Evolutionary conservation across 2,888 invertebrate genomes (phyloP).

Genomic region (Agelastica alni): DNA sequence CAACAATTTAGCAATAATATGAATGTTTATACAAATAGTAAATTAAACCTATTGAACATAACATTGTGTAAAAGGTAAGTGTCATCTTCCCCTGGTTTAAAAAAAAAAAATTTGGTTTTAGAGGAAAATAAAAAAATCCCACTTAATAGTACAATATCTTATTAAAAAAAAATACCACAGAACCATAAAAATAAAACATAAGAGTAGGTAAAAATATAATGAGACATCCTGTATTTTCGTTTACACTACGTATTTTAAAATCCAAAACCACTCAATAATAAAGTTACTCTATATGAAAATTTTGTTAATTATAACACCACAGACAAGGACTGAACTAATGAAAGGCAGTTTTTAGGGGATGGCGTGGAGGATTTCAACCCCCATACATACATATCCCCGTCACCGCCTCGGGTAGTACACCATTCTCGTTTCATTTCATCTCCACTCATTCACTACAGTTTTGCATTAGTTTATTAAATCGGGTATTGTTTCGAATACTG

Average conservation of each 20-base stretch:
- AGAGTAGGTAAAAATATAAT: too few relatives aligned
- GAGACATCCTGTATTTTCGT: too few relatives aligned
- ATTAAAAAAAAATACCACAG: too few relatives aligned
- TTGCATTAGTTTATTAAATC: slow-evolving; percentile 53
- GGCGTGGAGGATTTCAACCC: not conserved
- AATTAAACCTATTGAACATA: too few relatives aligned
- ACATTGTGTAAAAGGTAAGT: too few relatives aligned
- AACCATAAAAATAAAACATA: too few relatives aligned
- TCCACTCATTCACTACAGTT: slow-evolving; percentile 51
- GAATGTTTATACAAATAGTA: too few relatives aligned
- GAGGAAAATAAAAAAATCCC: too few relatives aligned
- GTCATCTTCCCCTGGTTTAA: too few relatives aligned
- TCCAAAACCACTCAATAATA: slow-evolving; percentile 28
- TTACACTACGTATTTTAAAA: slow-evolving; percentile 8
- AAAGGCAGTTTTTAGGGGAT: slow-evolving; percentile 34
- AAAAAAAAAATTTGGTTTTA: too few relatives aligned
- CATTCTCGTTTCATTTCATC: slow-evolving; percentile 51
- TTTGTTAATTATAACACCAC: slow-evolving; percentile 48
- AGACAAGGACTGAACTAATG: slow-evolving; percentile 47
- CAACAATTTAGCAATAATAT: too few relatives aligned
- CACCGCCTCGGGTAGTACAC: slow-evolving; percentile 47
- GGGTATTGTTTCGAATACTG: slow-evolving; percentile 49
- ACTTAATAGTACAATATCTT: too few relatives aligned
- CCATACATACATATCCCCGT: slow-evolving; percentile 8
- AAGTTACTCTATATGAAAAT: slow-evolving; percentile 48